Conservation (phyloP, 2,113 vertebrate genomes). For the Colossoma macropomum region DNA sequence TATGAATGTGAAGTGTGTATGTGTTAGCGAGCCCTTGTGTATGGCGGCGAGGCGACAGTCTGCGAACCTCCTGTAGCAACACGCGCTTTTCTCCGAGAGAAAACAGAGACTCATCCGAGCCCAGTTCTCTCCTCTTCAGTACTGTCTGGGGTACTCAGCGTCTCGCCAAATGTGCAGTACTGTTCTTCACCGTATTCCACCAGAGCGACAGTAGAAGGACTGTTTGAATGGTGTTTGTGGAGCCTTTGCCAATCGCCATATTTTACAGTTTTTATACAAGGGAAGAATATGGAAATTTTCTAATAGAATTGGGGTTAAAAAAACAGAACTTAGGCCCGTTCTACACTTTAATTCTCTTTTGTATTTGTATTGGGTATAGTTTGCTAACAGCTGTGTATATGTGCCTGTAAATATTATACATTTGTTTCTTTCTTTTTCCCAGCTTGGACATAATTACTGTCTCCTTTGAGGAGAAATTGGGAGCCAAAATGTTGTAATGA, state of each 20-base stretch:
- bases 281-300: conserved; percentile 61
- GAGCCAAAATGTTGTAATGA: conserved; percentile 57
- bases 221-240: conserved; percentile 14
- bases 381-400: conserved; percentile 77
- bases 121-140: conserved; percentile 16
- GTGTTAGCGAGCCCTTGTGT: conserved; percentile 30
- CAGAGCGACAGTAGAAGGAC: conserved; percentile 20
- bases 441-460: conserved; percentile 57
- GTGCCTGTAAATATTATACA: conserved; percentile 75
- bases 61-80: conserved; percentile 22
- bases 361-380: conserved; percentile 74
- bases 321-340: conserved; percentile 42
- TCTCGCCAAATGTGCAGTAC: conserved; percentile 29
- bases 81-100: conserved; percentile 30
- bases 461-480: conserved; percentile 52
- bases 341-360: conserved; percentile 62
- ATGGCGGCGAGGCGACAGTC: conserved; percentile 31
- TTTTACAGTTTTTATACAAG: conserved; percentile 67
- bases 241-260: conserved; percentile 25
- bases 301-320: conserved; percentile 51
- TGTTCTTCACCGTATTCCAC: conserved; percentile 22
- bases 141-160: conserved; percentile 18
- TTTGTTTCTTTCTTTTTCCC: conserved; percentile 26
- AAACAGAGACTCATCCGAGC: conserved; percentile 22
- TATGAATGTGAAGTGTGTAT: conserved; percentile 22